A percentile compares a stretch with the other conserved stretches of the same genome.
These are phyloP conservation scores for Peromyscus attwateri DNA, from an alignment of 2,797 vertebrate species.

Conservation along the genomic window DNA sequence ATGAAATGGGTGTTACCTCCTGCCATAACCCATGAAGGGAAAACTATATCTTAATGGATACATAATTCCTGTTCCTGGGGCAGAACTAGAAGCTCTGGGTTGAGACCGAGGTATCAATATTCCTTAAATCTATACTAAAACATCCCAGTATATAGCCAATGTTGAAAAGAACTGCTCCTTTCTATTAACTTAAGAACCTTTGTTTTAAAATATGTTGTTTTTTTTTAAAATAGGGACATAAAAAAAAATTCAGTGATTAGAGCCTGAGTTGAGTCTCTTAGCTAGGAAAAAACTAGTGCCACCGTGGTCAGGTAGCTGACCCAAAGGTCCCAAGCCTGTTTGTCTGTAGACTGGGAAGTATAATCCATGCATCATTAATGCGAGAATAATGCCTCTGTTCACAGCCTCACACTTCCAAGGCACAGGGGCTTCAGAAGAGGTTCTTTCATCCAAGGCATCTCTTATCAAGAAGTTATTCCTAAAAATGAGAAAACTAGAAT, in stretches of 20 bases:
- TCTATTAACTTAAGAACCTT: no score
- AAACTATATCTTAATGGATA: not conserved
- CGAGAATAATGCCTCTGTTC: not conserved
- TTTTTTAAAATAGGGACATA: not conserved
- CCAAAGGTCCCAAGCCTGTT: not conserved
- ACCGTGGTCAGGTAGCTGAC: not conserved
- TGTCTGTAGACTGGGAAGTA: not conserved
- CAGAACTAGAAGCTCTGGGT: not conserved
- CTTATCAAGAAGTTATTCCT: not conserved
- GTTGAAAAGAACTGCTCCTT: no score
- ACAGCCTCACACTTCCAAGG: not conserved
- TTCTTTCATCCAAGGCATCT: not conserved
- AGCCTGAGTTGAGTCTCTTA: not conserved
- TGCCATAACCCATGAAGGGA: not conserved
- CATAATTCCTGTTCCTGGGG: not conserved
- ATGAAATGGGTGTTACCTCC: not conserved
- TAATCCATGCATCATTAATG: not conserved
- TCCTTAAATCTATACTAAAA: constrained; percentile 22
- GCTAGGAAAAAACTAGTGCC: constrained; percentile 7
- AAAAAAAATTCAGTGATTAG: constrained; percentile 18
- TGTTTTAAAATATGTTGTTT: not conserved
- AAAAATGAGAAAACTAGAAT: not conserved
- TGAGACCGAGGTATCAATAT: not conserved
- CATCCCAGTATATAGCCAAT: not conserved
- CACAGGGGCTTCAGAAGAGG: not conserved